Evolutionary conservation across 2,888 invertebrate species (phyloP).

Genomic region (Mycalesis mineus): DNA sequence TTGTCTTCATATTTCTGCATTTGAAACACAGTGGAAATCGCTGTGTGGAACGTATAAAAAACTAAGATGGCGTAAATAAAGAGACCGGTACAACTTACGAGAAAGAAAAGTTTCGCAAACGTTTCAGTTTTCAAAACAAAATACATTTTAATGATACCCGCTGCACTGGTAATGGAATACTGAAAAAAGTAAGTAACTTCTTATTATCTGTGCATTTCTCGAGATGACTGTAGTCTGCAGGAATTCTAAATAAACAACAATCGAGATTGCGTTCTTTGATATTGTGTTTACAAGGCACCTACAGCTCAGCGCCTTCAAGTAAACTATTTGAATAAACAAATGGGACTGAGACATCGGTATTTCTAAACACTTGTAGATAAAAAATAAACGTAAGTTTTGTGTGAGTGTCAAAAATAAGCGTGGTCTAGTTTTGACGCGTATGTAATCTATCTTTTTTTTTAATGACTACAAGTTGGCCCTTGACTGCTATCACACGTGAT

Average conservation of each 20-base stretch:
- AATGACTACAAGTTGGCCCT: too few relatives aligned
- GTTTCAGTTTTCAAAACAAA: constrained; percentile 45
- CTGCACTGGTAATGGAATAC: constrained; percentile 20
- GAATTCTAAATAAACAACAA: constrained; percentile 41
- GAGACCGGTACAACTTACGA: constrained; percentile 53
- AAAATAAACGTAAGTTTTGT: too few relatives aligned
- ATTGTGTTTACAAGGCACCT: background rate
- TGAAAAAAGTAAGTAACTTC: background rate
- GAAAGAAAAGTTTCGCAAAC: constrained; percentile 58
- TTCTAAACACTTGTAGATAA: too few relatives aligned
- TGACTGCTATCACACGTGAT: too few relatives aligned
- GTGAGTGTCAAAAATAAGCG: too few relatives aligned
- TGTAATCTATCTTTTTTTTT: too few relatives aligned
- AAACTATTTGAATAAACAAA: too few relatives aligned
- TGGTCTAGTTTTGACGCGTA: too few relatives aligned
- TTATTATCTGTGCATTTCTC: constrained; percentile 28
- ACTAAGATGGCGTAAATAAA: constrained; percentile 51
- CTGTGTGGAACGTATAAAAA: constrained; percentile 55
- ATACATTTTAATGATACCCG: constrained; percentile 40
- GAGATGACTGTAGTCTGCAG: constrained; percentile 30
- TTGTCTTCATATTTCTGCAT: constrained; percentile 31
- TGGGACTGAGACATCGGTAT: background rate
- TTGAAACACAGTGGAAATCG: constrained; percentile 38
- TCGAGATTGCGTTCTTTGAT: constrained; percentile 1
- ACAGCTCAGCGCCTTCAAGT: too few relatives aligned